Percentiles rank a stretch among this genome's conserved stretches.
phyloP scores from a whole-genome alignment of 2,888 invertebrate genomes.

The Cephalotes varians region DNA sequence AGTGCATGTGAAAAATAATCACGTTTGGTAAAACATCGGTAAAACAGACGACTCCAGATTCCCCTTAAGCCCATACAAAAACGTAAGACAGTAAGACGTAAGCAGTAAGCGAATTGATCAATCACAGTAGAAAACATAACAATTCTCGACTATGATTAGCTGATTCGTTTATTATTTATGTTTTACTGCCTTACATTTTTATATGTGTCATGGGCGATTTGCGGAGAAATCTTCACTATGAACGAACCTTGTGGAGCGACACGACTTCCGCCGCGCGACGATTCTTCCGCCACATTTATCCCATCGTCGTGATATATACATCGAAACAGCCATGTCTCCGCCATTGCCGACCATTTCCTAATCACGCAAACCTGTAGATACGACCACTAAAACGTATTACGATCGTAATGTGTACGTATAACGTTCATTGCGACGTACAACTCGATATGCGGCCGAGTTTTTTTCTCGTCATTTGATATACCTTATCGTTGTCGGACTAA shows the following conservation, averaged over 20 bases:
- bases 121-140: too few relatives aligned
- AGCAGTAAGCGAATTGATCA: too few relatives aligned
- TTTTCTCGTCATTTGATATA: slow-evolving; percentile 59
- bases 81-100: too few relatives aligned
- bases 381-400: slow-evolving; percentile 33
- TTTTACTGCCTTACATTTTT: too few relatives aligned
- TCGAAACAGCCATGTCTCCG: not conserved
- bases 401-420: slow-evolving; percentile 25
- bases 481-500: slow-evolving; percentile 65
- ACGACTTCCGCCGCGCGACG: slow-evolving; percentile 32
- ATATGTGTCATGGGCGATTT: too few relatives aligned
- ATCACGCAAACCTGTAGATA: slow-evolving; percentile 31
- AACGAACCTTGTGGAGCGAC: not conserved
- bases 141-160: too few relatives aligned
- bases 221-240: slow-evolving; percentile 20
- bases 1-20: too few relatives aligned
- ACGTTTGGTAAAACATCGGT: too few relatives aligned
- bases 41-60: too few relatives aligned
- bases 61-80: too few relatives aligned
- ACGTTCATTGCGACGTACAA: slow-evolving; percentile 6
- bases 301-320: slow-evolving; percentile 1
- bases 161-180: too few relatives aligned
- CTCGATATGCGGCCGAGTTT: slow-evolving; percentile 29
- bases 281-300: slow-evolving; percentile 47
- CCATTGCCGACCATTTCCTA: slow-evolving; percentile 20